Percentiles rank a stretch among this genome's conserved stretches.
phyloP scores from a whole-genome alignment of 2,113 vertebrate species.

The Hypanus sabinus region DNA sequence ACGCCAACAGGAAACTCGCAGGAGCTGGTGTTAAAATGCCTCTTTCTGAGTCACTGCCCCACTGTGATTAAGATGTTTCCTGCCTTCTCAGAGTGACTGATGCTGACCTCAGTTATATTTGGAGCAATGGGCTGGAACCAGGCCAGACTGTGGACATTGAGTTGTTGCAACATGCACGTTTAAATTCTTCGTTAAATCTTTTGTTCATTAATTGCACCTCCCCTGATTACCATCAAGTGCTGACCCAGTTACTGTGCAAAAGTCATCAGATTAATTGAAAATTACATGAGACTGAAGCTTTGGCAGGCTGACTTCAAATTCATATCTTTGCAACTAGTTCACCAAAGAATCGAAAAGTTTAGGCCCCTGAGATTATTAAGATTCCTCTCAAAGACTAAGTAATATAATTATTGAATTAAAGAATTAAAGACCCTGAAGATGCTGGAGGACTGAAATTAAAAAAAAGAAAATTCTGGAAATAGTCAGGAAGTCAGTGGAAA shows the following conservation, averaged over 20 bases:
- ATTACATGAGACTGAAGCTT: no score
- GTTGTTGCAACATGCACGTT: not conserved
- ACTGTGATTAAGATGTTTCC: constrained; percentile 25
- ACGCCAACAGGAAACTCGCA: not conserved
- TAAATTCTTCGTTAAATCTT: not conserved
- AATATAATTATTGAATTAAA: not conserved
- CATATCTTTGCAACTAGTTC: not conserved
- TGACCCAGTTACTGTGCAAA: not conserved
- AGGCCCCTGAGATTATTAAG: no score
- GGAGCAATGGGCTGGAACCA: not conserved
- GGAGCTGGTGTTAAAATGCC: constrained; percentile 9
- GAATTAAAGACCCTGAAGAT: no score
- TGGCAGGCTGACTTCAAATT: not conserved
- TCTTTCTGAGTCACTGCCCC: constrained; percentile 23
- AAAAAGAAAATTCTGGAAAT: no score
- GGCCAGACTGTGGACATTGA: not conserved
- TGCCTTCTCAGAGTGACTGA: not conserved
- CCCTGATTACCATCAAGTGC: not conserved
- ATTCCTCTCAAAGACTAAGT: not conserved
- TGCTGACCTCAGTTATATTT: not conserved
- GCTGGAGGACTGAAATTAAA: no score
- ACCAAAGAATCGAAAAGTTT: not conserved
- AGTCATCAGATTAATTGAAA: not conserved
- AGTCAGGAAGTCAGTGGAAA: no score
- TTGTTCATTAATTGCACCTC: not conserved